Conservation (phyloP, 2,113 vertebrate genomes). For the Planiliza haematocheilus region DNA sequence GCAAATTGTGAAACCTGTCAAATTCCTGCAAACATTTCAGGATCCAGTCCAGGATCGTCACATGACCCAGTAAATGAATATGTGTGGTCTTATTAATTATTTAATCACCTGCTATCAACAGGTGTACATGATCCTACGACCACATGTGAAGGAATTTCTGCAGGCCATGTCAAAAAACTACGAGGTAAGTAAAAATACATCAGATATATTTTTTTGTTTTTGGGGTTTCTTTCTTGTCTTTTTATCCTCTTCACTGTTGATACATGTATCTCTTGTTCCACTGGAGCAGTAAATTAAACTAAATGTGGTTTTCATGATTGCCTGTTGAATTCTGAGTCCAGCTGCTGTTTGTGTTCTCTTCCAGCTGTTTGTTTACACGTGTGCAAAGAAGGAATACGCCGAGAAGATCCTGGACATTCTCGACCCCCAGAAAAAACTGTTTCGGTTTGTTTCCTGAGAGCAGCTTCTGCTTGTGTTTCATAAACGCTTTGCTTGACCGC, state of each 20-base stretch:
- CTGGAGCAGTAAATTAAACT: background rate
- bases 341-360: slow-evolving; percentile 48
- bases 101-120: slow-evolving; percentile 44
- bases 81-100: background rate
- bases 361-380: slow-evolving; percentile 88
- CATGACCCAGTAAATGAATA: too few relatives aligned
- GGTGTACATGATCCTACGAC: slow-evolving; percentile 86
- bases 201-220: background rate
- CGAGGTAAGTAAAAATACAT: slow-evolving; percentile 77
- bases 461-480: slow-evolving; percentile 24
- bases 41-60: too few relatives aligned
- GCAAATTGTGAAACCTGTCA: too few relatives aligned
- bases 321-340: background rate
- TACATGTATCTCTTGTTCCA: background rate
- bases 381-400: slow-evolving; percentile 85
- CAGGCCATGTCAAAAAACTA: slow-evolving; percentile 84
- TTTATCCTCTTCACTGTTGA: too few relatives aligned
- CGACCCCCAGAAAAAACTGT: slow-evolving; percentile 86
- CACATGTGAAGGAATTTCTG: slow-evolving; percentile 85
- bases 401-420: slow-evolving; percentile 87
- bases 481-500: slow-evolving; percentile 20
- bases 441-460: slow-evolving; percentile 79
- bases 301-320: background rate
- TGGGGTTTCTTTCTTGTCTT: too few relatives aligned
- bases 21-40: too few relatives aligned